Conservation (phyloP, 2,888 invertebrate species). For the Limnephilus auricula region DNA sequence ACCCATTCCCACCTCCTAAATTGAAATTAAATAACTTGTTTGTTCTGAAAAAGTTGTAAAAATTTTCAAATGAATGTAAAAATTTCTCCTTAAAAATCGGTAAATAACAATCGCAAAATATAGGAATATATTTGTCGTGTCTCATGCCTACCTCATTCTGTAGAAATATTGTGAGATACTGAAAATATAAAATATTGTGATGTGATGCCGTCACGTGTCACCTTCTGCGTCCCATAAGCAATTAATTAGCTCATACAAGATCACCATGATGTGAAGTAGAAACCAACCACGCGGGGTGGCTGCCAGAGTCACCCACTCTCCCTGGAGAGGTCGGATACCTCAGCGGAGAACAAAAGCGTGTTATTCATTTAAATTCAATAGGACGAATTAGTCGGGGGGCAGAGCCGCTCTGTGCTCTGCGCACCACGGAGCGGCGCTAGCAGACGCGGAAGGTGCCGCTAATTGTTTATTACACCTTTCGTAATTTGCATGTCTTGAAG, state of each 20-base stretch:
- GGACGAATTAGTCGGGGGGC: conserved; percentile 55
- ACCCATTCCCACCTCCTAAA: too few relatives aligned
- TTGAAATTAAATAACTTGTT: too few relatives aligned
- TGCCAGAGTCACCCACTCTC: conserved; percentile 53
- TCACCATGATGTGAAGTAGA: neutral
- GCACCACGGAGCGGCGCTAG: conserved; percentile 57
- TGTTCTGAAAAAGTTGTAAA: too few relatives aligned
- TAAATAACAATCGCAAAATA: neutral
- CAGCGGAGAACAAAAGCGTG: conserved; percentile 58
- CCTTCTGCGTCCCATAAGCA: neutral
- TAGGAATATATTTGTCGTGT: neutral
- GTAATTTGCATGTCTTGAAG: conserved; percentile 56
- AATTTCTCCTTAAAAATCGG: too few relatives aligned
- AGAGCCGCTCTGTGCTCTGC: conserved; percentile 16
- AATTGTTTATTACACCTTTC: conserved; percentile 66
- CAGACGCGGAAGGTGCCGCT: conserved; percentile 65
- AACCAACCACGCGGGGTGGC: conserved; percentile 51
- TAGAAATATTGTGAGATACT: neutral
- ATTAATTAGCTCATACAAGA: neutral
- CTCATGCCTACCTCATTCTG: neutral
- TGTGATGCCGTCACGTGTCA: neutral
- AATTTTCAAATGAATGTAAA: too few relatives aligned
- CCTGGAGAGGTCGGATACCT: conserved; percentile 42
- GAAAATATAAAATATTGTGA: neutral
- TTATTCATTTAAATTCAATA: conserved; percentile 62